phyloP scores from a whole-genome alignment of 2,797 vertebrate genomes.

The Hipposideros larvatus region DNA sequence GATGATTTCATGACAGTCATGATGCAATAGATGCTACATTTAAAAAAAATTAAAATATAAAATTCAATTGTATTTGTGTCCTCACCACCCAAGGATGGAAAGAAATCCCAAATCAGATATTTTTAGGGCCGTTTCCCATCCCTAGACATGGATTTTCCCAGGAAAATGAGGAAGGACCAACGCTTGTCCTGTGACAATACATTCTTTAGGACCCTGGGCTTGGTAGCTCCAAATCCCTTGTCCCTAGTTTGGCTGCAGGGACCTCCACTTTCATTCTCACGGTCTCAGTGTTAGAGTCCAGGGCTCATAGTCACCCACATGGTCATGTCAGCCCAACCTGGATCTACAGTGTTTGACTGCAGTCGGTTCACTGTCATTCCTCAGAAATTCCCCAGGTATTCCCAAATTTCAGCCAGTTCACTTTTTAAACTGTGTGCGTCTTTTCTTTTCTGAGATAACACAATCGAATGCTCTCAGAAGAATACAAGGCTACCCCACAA shows the following conservation, averaged over 20 bases:
- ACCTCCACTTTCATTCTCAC: not conserved
- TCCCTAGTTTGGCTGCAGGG: accelerated
- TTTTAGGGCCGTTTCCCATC: not conserved
- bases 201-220: not conserved
- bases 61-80: not conserved
- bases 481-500: not conserved
- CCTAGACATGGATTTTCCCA: not conserved
- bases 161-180: not conserved
- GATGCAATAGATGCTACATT: not conserved
- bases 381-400: not conserved
- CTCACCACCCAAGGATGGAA: not conserved
- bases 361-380: not conserved
- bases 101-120: not conserved
- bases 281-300: not conserved
- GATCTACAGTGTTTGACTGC: accelerated
- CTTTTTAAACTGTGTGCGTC: not conserved
- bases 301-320: not conserved
- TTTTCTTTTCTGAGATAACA: not conserved
- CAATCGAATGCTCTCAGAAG: not conserved
- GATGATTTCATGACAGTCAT: not conserved
- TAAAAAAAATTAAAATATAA: not conserved
- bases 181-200: not conserved
- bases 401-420: not conserved
- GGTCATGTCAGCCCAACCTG: accelerated
- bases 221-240: not conserved